phyloP scores from a whole-genome alignment of 2,888 invertebrate species.

The Lagria hirta region DNA sequence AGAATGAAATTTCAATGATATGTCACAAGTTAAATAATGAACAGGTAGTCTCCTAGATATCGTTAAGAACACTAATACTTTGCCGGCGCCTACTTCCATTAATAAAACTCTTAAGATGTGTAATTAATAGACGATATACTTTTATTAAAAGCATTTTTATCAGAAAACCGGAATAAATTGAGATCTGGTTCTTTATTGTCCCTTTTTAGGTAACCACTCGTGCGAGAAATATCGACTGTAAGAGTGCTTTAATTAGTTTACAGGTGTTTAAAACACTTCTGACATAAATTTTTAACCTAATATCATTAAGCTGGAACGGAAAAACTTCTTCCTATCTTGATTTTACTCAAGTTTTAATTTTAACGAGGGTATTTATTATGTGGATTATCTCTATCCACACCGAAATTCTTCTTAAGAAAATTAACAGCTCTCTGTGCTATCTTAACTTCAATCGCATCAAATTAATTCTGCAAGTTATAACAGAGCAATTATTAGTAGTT shows the following conservation, averaged over 20 bases:
- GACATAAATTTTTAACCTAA: constrained; percentile 32
- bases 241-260: constrained; percentile 36
- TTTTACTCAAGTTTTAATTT: constrained; percentile 27
- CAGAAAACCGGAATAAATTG: constrained; percentile 7
- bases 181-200: constrained; percentile 6
- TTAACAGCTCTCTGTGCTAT: too few relatives aligned
- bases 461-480: too few relatives aligned
- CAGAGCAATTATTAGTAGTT: too few relatives aligned
- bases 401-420: constrained; percentile 16
- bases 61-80: constrained; percentile 10
- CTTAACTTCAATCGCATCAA: too few relatives aligned
- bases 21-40: constrained; percentile 17
- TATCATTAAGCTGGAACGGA: constrained; percentile 31
- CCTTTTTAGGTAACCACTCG: constrained; percentile 11
- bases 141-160: constrained; percentile 26
- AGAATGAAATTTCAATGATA: constrained; percentile 19
- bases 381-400: constrained; percentile 20
- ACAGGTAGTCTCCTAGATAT: constrained; percentile 18
- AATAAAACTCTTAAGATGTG: constrained; percentile 13
- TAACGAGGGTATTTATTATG: constrained; percentile 28
- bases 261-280: constrained; percentile 32
- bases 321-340: constrained; percentile 29
- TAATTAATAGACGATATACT: constrained; percentile 25
- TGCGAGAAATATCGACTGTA: constrained; percentile 29
- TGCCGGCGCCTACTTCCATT: constrained; percentile 20